These are phyloP conservation scores for Drosophila villosipedis DNA, from an alignment of 2,888 invertebrate species.

Conservation along the genomic window DNA sequence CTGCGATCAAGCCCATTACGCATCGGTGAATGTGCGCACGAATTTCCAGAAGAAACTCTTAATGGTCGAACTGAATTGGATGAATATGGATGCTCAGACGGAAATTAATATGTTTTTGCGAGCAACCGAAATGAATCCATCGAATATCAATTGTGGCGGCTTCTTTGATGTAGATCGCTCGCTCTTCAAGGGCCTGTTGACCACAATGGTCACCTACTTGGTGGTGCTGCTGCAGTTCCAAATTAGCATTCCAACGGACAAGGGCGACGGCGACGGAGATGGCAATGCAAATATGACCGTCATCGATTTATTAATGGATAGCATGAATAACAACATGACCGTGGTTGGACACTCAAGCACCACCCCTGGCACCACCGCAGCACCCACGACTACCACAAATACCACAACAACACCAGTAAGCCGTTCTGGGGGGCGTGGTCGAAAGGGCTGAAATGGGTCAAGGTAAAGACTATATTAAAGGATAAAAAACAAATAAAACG, in stretches of 20 bases:
- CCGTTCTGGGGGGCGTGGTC: constrained; percentile 58
- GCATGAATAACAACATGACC: constrained; percentile 66
- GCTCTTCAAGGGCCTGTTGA: constrained; percentile 90
- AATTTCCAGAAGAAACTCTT: constrained; percentile 91
- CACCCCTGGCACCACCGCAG: constrained; percentile 38
- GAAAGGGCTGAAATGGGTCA: constrained; percentile 59
- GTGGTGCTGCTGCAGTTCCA: constrained; percentile 91
- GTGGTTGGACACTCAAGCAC: constrained; percentile 30
- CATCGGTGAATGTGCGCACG: constrained; percentile 90
- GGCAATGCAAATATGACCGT: constrained; percentile 61
- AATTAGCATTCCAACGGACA: constrained; percentile 89
- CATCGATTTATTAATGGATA: constrained; percentile 66
- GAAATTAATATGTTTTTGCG: constrained; percentile 91
- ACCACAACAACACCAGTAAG: constrained; percentile 29
- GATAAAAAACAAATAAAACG: constrained; percentile 20
- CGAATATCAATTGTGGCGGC: constrained; percentile 90
- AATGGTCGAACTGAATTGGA: constrained; percentile 91
- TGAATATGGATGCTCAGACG: constrained; percentile 91
- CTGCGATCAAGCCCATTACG: constrained; percentile 91
- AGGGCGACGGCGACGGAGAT: constrained; percentile 47
- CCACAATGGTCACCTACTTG: constrained; percentile 91
- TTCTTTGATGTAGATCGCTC: constrained; percentile 90
- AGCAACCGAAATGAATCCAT: constrained; percentile 92
- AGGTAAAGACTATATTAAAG: constrained; percentile 17
- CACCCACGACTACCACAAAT: constrained; percentile 29